Conservation (phyloP, 2,888 invertebrate genomes). For the Byasa hedistus region DNA sequence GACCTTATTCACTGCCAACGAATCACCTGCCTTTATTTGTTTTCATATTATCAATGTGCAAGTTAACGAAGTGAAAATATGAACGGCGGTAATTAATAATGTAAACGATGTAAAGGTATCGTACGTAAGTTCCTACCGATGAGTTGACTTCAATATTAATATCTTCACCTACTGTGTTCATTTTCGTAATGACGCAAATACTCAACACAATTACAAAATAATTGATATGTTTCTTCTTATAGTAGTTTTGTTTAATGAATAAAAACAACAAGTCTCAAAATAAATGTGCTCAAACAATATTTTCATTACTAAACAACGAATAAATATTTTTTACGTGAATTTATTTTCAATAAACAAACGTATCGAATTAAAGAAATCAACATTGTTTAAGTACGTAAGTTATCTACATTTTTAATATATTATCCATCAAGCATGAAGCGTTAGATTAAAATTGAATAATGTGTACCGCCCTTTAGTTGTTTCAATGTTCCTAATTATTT, state of each 20-base stretch:
- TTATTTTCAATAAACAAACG: not conserved
- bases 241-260: too few relatives aligned
- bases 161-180: slow-evolving; percentile 36
- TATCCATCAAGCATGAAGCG: slow-evolving; percentile 27
- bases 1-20: slow-evolving; percentile 63
- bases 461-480: slow-evolving; percentile 39
- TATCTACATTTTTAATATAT: slow-evolving; percentile 13
- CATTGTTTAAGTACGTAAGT: not conserved
- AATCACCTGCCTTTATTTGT: slow-evolving; percentile 76
- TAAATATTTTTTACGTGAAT: not conserved
- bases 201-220: slow-evolving; percentile 23
- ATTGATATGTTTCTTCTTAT: not conserved
- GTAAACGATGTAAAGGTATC: slow-evolving; percentile 62
- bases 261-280: too few relatives aligned
- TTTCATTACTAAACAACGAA: too few relatives aligned
- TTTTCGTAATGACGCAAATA: slow-evolving; percentile 31
- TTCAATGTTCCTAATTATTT: slow-evolving; percentile 59
- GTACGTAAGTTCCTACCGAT: slow-evolving; percentile 56
- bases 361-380: not conserved
- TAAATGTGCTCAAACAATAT: too few relatives aligned
- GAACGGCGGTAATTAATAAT: slow-evolving; percentile 73
- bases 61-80: slow-evolving; percentile 76
- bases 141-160: slow-evolving; percentile 30
- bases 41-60: slow-evolving; percentile 61
- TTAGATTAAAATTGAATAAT: slow-evolving; percentile 31